A percentile compares a stretch with the other conserved stretches of the same genome.
These are phyloP conservation scores for Danio choprae DNA, from an alignment of 2,797 vertebrate species.

Conservation along the genomic window DNA sequence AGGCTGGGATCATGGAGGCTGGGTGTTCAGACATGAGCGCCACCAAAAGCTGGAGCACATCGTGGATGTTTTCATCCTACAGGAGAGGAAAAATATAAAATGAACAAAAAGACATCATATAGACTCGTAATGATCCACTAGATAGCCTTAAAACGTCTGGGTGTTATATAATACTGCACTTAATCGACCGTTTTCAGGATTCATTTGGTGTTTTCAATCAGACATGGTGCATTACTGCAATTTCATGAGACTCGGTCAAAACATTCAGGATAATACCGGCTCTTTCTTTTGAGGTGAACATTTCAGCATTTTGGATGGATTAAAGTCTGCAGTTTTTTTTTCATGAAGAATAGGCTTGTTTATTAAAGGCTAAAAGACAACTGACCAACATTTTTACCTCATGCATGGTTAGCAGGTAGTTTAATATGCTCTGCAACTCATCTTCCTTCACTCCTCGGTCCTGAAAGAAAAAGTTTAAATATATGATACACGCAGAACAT, in stretches of 20 bases:
- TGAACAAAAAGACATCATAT: conserved; percentile 21
- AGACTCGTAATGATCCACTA: neutral
- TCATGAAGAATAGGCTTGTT: conserved; percentile 4
- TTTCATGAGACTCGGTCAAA: conserved; percentile 8
- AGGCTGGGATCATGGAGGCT: conserved; percentile 98
- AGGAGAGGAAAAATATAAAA: conserved; percentile 48
- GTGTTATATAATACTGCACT: conserved; percentile 16
- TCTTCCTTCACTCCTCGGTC: conserved; percentile 99
- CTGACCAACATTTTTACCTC: conserved; percentile 81
- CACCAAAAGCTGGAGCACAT: conserved; percentile 95
- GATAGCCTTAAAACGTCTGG: conserved; percentile 18
- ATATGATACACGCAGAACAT: neutral
- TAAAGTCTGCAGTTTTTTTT: neutral
- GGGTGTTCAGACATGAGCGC: conserved; percentile 99
- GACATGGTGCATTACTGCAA: conserved; percentile 19
- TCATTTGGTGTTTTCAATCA: neutral
- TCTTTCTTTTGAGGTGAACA: neutral
- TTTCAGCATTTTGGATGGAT: neutral
- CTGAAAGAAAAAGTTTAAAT: conserved; percentile 67
- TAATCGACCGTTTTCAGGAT: conserved; percentile 21
- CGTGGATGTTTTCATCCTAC: conserved; percentile 99
- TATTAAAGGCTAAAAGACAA: neutral
- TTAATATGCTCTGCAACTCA: conserved; percentile 98
- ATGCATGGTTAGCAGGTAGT: conserved; percentile 98
- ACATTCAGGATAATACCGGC: conserved; percentile 8